Conservation (phyloP, 2,888 invertebrate species). For the Oxycera nigricornis region DNA sequence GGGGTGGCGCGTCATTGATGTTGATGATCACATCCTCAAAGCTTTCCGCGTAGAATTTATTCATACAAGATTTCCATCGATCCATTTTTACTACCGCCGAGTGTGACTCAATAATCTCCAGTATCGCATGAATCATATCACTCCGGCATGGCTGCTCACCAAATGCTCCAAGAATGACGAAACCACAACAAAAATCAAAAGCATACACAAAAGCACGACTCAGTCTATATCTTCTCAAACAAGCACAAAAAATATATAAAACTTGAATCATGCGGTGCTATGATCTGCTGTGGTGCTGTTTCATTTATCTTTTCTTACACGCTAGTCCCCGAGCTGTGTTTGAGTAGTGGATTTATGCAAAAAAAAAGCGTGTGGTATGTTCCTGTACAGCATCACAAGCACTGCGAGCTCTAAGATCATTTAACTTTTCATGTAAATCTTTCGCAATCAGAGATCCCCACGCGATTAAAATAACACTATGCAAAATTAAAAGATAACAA, state of each 20-base stretch:
- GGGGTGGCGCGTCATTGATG: too few species aligned
- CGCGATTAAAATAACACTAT: neutral
- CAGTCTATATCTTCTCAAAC: constrained; percentile 22
- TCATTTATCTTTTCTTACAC: neutral
- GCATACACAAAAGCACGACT: constrained; percentile 23
- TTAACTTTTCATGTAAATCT: constrained; percentile 31
- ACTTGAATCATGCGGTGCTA: neutral
- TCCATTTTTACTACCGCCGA: neutral
- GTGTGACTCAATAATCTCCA: constrained; percentile 20
- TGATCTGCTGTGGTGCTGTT: neutral
- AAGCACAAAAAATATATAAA: too few species aligned
- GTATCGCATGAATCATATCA: constrained; percentile 36
- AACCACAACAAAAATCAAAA: constrained; percentile 33
- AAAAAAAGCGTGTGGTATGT: neutral
- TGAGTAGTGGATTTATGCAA: constrained; percentile 9
- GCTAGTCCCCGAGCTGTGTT: neutral
- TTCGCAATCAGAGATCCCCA: neutral
- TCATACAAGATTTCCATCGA: too few species aligned
- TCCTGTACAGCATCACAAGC: neutral
- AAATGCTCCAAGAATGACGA: constrained; percentile 30
- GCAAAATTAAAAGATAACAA: constrained; percentile 15
- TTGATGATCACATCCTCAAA: too few species aligned
- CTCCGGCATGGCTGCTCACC: constrained; percentile 5
- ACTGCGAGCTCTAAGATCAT: constrained; percentile 24
- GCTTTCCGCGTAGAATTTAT: too few species aligned